Conservation (phyloP, 2,797 vertebrate genomes). For the Enteromius fasciolatus region DNA sequence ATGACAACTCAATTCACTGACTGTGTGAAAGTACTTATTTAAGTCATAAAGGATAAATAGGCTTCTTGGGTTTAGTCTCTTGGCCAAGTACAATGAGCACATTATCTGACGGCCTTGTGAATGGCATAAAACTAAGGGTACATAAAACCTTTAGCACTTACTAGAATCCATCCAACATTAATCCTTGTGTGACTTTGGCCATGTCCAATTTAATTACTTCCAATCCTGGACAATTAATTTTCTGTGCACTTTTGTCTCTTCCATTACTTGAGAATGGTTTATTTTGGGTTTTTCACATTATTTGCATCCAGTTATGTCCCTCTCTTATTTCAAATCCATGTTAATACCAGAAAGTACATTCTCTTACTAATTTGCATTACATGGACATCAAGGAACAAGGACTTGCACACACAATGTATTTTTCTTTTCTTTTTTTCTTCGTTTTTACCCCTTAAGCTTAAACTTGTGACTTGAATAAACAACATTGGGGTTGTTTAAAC, state of each 20-base stretch:
- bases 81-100: slow-evolving; percentile 70
- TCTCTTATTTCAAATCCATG: slow-evolving; percentile 43
- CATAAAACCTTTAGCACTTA: slow-evolving; percentile 43
- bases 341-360: slow-evolving; percentile 31
- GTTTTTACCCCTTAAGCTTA: not conserved
- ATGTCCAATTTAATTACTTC: slow-evolving; percentile 56
- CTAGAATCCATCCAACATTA: slow-evolving; percentile 43
- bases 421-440: not conserved
- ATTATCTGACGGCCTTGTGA: slow-evolving; percentile 61
- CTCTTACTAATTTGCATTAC: slow-evolving; percentile 16
- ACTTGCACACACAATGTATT: not conserved
- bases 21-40: slow-evolving; percentile 21
- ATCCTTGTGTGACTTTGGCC: slow-evolving; percentile 44
- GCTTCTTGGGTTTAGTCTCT: slow-evolving; percentile 70
- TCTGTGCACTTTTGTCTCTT: slow-evolving; percentile 44
- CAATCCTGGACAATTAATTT: slow-evolving; percentile 39
- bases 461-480: slow-evolving; percentile 8
- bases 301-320: slow-evolving; percentile 46
- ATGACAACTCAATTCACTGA: slow-evolving; percentile 12
- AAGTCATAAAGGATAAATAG: slow-evolving; percentile 11
- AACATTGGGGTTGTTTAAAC: not conserved
- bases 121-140: slow-evolving; percentile 43
- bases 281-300: slow-evolving; percentile 44
- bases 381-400: slow-evolving; percentile 4
- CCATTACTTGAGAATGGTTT: slow-evolving; percentile 25